These are phyloP conservation scores for Loripinus fragilis DNA, from an alignment of 2,888 invertebrate genomes.

Conservation along the genomic window DNA sequence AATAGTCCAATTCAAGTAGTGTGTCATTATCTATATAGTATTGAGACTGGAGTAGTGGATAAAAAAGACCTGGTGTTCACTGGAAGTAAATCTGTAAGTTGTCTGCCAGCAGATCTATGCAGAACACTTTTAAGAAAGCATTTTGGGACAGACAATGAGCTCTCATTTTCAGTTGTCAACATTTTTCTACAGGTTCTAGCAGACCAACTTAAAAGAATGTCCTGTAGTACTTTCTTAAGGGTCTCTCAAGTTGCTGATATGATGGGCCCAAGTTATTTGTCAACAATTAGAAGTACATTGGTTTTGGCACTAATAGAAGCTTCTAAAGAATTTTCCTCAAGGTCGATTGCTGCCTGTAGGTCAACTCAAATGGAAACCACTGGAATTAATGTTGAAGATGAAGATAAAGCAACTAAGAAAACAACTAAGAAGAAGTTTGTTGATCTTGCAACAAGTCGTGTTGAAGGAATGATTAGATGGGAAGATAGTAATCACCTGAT, in stretches of 20 bases:
- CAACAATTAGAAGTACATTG: slow-evolving; percentile 36
- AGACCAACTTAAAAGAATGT: slow-evolving; percentile 70
- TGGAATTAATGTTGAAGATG: neutral
- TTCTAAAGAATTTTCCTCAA: slow-evolving; percentile 45
- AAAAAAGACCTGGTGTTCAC: slow-evolving; percentile 50
- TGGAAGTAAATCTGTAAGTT: slow-evolving; percentile 27
- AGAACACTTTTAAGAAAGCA: slow-evolving; percentile 45
- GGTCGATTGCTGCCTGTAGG: slow-evolving; percentile 46
- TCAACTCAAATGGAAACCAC: slow-evolving; percentile 31
- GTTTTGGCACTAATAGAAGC: slow-evolving; percentile 45
- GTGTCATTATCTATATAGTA: slow-evolving; percentile 58
- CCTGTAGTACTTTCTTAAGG: slow-evolving; percentile 64
- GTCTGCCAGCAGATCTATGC: slow-evolving; percentile 46
- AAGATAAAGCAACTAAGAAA: neutral
- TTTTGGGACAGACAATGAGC: slow-evolving; percentile 36
- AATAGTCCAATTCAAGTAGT: slow-evolving; percentile 70
- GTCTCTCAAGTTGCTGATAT: slow-evolving; percentile 41
- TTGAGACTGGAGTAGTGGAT: slow-evolving; percentile 49
- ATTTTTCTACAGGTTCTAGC: slow-evolving; percentile 65
- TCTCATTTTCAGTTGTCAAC: slow-evolving; percentile 60
- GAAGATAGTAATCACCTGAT: slow-evolving; percentile 68
- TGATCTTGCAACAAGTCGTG: slow-evolving; percentile 33
- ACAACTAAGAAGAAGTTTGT: slow-evolving; percentile 3
- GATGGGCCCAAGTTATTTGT: slow-evolving; percentile 29
- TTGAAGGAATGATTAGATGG: slow-evolving; percentile 70